Percentiles rank a stretch among this genome's conserved stretches.
Evolutionary conservation across 92 coral and sea anemone species (phyloP).

Genomic region (Zoanthus sociatus): DNA sequence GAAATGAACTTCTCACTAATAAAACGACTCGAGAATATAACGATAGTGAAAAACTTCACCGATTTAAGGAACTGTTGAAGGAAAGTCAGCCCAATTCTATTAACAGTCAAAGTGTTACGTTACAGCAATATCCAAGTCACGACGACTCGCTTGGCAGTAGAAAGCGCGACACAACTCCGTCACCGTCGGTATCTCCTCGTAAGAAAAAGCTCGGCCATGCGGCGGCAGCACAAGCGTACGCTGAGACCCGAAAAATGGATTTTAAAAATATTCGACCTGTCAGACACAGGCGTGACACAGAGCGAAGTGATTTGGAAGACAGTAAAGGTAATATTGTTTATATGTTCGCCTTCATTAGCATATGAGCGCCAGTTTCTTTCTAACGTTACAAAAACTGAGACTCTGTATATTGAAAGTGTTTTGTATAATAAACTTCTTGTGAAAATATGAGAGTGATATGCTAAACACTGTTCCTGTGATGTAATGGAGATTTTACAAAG

Average conservation of each 20-base stretch:
- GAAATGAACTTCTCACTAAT: slow-evolving; percentile 19
- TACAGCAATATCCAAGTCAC: neutral
- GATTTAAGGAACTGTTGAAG: slow-evolving; percentile 73
- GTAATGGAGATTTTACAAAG: too few relatives aligned
- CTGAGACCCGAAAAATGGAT: slow-evolving; percentile 83
- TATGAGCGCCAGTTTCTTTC: too few relatives aligned
- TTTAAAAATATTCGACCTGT: slow-evolving; percentile 69
- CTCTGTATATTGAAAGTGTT: too few relatives aligned
- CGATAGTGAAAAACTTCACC: slow-evolving; percentile 83
- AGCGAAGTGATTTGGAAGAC: slow-evolving; percentile 24
- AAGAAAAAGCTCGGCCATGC: slow-evolving; percentile 65
- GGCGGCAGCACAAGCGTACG: slow-evolving; percentile 81
- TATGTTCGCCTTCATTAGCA: too few relatives aligned
- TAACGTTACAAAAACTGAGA: too few relatives aligned
- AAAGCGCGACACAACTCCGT: slow-evolving; percentile 4
- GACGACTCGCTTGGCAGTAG: slow-evolving; percentile 9
- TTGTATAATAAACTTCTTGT: too few relatives aligned
- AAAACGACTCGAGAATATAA: slow-evolving; percentile 66
- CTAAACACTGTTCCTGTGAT: too few relatives aligned
- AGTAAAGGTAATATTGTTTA: neutral
- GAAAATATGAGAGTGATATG: too few relatives aligned
- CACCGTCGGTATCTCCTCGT: slow-evolving; percentile 52
- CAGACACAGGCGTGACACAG: slow-evolving; percentile 51
- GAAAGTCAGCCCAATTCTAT: slow-evolving; percentile 22
- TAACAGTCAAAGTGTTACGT: neutral